A percentile compares a stretch with the other conserved stretches of the same genome.
These are phyloP conservation scores for Bombus soroeensis DNA, from an alignment of 1,140 invertebrate genomes.

Conservation along the genomic window DNA sequence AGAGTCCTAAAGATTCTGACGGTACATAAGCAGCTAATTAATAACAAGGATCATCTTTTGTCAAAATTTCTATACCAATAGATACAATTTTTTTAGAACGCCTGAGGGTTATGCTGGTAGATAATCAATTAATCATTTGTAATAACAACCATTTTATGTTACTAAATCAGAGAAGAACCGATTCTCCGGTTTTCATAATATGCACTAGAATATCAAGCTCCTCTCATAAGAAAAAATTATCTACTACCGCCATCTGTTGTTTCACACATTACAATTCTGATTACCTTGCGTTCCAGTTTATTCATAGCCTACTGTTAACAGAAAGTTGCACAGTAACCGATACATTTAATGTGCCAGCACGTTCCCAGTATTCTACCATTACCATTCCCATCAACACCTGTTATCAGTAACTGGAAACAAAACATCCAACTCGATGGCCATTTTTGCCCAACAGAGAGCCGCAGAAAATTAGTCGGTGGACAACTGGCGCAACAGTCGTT, in stretches of 20 bases:
- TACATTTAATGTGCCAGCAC: no score
- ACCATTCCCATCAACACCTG: neutral
- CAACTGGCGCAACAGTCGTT: slow-evolving; percentile 1
- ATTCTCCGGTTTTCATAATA: no score
- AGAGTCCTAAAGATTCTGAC: neutral
- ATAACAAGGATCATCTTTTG: neutral
- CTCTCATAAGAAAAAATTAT: neutral
- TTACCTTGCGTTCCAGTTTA: neutral
- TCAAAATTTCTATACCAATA: neutral
- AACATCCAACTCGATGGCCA: neutral
- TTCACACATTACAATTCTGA: neutral
- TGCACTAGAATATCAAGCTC: neutral
- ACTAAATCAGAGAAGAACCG: no score
- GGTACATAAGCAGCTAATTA: no score
- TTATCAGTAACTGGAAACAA: neutral
- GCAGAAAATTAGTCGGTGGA: neutral
- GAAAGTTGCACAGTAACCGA: neutral
- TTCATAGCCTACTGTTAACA: neutral
- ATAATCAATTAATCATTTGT: neutral
- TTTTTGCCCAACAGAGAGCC: neutral
- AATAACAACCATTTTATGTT: no score
- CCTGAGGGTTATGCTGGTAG: neutral
- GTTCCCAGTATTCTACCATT: neutral
- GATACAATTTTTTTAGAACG: neutral
- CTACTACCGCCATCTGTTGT: neutral